Evolutionary conservation across 2,797 vertebrate species (phyloP).

Genomic region (Lacerta agilis): DNA sequence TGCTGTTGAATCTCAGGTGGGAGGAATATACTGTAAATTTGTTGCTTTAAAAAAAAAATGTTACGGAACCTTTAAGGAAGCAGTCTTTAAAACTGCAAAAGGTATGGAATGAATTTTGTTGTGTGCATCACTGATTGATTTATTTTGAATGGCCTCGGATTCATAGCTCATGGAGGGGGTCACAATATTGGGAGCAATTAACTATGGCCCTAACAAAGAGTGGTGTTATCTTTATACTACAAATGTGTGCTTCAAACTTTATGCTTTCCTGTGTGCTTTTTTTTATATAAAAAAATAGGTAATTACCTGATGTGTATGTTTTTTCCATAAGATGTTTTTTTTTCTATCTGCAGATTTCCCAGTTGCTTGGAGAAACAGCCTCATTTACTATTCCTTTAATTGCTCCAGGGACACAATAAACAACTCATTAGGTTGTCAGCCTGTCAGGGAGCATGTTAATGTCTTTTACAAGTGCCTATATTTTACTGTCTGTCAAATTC

Average conservation of each 20-base stretch:
- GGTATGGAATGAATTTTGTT: not conserved
- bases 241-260: not conserved
- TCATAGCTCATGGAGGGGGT: not conserved
- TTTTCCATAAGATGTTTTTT: not conserved
- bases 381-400: not conserved
- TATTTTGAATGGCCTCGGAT: not conserved
- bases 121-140: not conserved
- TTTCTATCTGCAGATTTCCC: not conserved
- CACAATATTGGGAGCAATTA: not conserved
- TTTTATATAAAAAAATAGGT: not conserved
- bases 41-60: no score
- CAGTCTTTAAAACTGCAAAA: not conserved
- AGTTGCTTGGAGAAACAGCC: not conserved
- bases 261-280: not conserved
- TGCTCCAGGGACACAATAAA: not conserved
- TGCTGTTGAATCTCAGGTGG: no score
- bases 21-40: not conserved
- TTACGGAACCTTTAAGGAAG: not conserved
- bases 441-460: not conserved
- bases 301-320: not conserved
- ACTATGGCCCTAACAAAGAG: not conserved
- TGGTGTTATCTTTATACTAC: not conserved
- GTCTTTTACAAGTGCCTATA: not conserved
- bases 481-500: not conserved
- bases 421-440: not conserved